Evolutionary conservation across 2,797 vertebrate genomes (phyloP).

Genomic region (Furcifer pardalis): DNA sequence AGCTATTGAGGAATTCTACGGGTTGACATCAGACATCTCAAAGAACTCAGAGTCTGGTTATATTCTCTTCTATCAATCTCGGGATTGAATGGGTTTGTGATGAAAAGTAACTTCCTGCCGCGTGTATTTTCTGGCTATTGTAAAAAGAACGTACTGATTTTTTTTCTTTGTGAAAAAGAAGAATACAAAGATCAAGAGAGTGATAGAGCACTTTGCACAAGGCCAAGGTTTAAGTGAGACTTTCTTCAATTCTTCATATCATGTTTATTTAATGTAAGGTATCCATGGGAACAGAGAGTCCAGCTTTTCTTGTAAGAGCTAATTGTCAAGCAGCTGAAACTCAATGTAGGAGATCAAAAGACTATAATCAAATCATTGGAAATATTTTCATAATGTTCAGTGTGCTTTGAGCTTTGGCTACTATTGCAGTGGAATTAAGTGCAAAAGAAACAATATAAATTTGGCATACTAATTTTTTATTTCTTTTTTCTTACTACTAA

Average conservation of each 20-base stretch:
- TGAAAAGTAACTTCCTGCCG: constrained; percentile 68
- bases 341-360: constrained; percentile 59
- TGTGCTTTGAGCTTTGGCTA: constrained; percentile 51
- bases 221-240: constrained; percentile 69
- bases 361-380: constrained; percentile 46
- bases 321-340: constrained; percentile 58
- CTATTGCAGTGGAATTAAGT: constrained; percentile 46
- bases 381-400: constrained; percentile 38
- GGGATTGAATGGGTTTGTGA: constrained; percentile 73
- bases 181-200: constrained; percentile 73
- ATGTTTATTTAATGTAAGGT: constrained; percentile 80
- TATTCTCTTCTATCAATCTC: constrained; percentile 87
- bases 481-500: constrained; percentile 25
- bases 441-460: constrained; percentile 60
- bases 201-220: constrained; percentile 79
- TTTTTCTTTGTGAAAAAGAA: constrained; percentile 52
- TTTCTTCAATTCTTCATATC: constrained; percentile 65
- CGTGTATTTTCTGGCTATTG: constrained; percentile 64
- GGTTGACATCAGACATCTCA: constrained; percentile 85
- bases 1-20: constrained; percentile 88
- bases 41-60: constrained; percentile 87
- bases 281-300: constrained; percentile 71
- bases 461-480: constrained; percentile 45
- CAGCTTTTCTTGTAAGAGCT: constrained; percentile 67
- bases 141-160: constrained; percentile 73